phyloP scores from a whole-genome alignment of 1,140 invertebrate species.

The Venturia canescens region DNA sequence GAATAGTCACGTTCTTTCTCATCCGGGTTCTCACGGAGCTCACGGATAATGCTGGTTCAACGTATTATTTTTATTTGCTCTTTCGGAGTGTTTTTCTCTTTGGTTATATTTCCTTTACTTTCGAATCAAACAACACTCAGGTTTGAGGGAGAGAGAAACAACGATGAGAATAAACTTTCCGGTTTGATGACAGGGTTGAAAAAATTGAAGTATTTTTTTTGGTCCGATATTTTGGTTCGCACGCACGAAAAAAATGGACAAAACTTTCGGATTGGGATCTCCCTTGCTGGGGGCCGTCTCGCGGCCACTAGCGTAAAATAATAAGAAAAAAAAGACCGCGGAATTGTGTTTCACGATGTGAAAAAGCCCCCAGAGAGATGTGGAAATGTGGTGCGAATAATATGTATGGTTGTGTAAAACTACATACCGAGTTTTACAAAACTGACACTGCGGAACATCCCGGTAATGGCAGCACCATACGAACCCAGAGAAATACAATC shows the following conservation, averaged over 20 bases:
- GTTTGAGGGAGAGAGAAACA: neutral
- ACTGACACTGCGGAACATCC: neutral
- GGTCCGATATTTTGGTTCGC: neutral
- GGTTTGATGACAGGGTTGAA: neutral
- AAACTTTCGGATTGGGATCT: neutral
- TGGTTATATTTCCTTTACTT: neutral
- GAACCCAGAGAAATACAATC: neutral
- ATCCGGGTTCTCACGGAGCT: no score
- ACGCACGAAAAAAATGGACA: slow-evolving; percentile 2
- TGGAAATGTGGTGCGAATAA: no score
- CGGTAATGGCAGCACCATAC: slow-evolving; percentile 31
- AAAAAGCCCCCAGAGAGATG: neutral
- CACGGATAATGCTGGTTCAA: neutral
- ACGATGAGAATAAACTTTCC: no score
- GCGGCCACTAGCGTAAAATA: neutral
- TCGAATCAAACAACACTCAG: neutral
- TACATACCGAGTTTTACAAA: neutral
- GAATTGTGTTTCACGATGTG: neutral
- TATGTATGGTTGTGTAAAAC: neutral
- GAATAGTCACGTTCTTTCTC: slow-evolving; percentile 7
- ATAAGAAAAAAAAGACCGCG: neutral
- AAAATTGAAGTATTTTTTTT: neutral
- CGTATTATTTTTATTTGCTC: slow-evolving; percentile 8
- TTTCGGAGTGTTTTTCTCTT: neutral
- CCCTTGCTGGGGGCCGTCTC: neutral